Evolutionary conservation across 2,113 vertebrate species (phyloP).

Genomic region (Tachysurus vachellii): DNA sequence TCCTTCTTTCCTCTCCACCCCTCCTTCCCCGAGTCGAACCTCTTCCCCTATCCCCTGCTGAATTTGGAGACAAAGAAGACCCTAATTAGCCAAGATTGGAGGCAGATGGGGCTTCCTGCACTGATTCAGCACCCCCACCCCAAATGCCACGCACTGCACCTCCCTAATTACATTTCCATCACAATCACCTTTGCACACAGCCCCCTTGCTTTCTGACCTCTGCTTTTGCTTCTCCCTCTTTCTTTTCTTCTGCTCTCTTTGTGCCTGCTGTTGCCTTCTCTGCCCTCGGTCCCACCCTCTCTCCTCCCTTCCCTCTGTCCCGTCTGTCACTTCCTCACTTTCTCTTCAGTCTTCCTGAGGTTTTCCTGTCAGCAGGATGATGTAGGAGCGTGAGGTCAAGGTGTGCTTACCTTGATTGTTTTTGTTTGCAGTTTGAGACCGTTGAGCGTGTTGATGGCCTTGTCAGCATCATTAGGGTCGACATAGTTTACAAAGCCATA

Average conservation of each 20-base stretch:
- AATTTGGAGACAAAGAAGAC: slow-evolving; percentile 73
- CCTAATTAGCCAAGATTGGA: slow-evolving; percentile 77
- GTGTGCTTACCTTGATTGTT: slow-evolving; percentile 89
- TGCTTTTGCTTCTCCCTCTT: slow-evolving; percentile 58
- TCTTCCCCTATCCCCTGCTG: slow-evolving; percentile 59
- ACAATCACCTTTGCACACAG: slow-evolving; percentile 77
- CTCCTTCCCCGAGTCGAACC: slow-evolving; percentile 27
- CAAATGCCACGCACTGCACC: slow-evolving; percentile 62
- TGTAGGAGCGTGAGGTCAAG: neutral
- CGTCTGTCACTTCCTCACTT: slow-evolving; percentile 56
- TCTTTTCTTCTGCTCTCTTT: slow-evolving; percentile 61
- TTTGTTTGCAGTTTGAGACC: slow-evolving; percentile 96
- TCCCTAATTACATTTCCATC: slow-evolving; percentile 80
- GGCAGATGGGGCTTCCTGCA: slow-evolving; percentile 79
- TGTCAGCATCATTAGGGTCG: slow-evolving; percentile 92
- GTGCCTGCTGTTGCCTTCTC: slow-evolving; percentile 59
- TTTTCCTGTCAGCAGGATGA: slow-evolving; percentile 17
- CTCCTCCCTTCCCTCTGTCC: slow-evolving; percentile 65
- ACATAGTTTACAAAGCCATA: slow-evolving; percentile 97
- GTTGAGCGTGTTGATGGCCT: slow-evolving; percentile 95
- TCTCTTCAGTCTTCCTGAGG: neutral
- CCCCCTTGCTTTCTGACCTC: slow-evolving; percentile 80
- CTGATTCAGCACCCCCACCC: slow-evolving; percentile 61
- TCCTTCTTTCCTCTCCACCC: slow-evolving; percentile 39
- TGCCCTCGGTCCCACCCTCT: slow-evolving; percentile 62